Conservation (phyloP, 2,888 invertebrate species). For the Diaprepes abbreviatus region DNA sequence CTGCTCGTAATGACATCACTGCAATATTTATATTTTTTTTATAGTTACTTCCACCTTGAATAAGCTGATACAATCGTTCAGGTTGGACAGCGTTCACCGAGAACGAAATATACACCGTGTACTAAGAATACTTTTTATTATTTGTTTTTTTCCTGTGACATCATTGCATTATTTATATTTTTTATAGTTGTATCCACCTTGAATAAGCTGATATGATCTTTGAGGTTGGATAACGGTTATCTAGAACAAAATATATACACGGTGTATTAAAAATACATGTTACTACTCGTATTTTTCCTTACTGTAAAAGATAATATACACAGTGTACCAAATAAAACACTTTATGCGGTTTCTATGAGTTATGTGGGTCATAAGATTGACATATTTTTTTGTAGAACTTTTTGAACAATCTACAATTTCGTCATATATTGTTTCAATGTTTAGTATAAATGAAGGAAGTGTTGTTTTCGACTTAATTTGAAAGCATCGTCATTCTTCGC, state of each 20-base stretch:
- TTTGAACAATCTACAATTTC: too few species aligned
- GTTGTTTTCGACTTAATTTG: too few species aligned
- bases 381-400: too few species aligned
- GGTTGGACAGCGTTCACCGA: not conserved
- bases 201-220: not conserved
- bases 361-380: too few species aligned
- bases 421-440: too few species aligned
- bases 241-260: not conserved
- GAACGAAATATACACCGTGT: not conserved
- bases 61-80: conserved; percentile 1
- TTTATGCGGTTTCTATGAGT: too few species aligned
- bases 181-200: conserved; percentile 14
- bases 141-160: not conserved
- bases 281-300: not conserved
- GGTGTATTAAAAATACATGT: not conserved
- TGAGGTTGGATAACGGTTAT: not conserved
- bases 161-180: conserved; percentile 10
- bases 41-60: conserved; percentile 17
- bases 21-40: conserved; percentile 13
- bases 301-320: too few species aligned
- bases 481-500: too few species aligned
- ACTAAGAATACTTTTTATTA: not conserved
- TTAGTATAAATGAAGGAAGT: too few species aligned
- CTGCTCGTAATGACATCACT: conserved; percentile 6
- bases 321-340: too few species aligned